Percentiles rank a stretch among this genome's conserved stretches.
These are phyloP conservation scores for Molorchus minor DNA, from an alignment of 2,888 invertebrate genomes.

Conservation along the genomic window DNA sequence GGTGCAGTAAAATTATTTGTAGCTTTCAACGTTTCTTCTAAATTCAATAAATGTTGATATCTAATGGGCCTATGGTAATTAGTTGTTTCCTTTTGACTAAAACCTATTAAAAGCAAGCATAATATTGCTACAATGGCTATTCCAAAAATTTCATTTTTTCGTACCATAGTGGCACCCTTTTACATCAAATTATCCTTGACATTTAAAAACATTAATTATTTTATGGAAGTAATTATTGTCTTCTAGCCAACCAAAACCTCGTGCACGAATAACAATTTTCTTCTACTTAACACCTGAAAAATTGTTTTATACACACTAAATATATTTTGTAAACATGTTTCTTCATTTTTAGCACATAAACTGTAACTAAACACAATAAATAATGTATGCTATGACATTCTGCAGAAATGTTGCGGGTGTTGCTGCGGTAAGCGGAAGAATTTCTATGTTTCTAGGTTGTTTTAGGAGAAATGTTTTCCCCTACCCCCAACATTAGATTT, in stretches of 20 bases:
- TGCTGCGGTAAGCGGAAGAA: slow-evolving; percentile 24
- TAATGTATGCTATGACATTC: slow-evolving; percentile 26
- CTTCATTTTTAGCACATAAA: slow-evolving; percentile 15
- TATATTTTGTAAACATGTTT: slow-evolving; percentile 16
- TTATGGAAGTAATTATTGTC: not conserved
- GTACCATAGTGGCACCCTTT: slow-evolving; percentile 43
- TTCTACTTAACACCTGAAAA: slow-evolving; percentile 8
- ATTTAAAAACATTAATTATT: slow-evolving; percentile 15
- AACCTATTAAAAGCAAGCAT: slow-evolving; percentile 48
- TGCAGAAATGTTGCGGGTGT: slow-evolving; percentile 19
- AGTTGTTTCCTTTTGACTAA: slow-evolving; percentile 43
- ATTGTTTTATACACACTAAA: slow-evolving; percentile 13
- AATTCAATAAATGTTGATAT: slow-evolving; percentile 38
- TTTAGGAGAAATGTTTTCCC: slow-evolving; percentile 24
- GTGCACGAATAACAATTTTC: not conserved
- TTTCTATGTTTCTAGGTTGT: slow-evolving; percentile 28
- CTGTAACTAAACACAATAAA: slow-evolving; percentile 17
- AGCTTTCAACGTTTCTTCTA: slow-evolving; percentile 33
- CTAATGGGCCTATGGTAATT: slow-evolving; percentile 35
- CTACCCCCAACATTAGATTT: not conserved
- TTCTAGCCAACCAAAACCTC: slow-evolving; percentile 5
- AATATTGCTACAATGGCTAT: slow-evolving; percentile 44
- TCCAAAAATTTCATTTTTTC: slow-evolving; percentile 48
- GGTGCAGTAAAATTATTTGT: slow-evolving; percentile 30
- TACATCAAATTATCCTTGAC: slow-evolving; percentile 22